Conservation (phyloP, 2,888 invertebrate species). For the Caenorhabditis becei region DNA sequence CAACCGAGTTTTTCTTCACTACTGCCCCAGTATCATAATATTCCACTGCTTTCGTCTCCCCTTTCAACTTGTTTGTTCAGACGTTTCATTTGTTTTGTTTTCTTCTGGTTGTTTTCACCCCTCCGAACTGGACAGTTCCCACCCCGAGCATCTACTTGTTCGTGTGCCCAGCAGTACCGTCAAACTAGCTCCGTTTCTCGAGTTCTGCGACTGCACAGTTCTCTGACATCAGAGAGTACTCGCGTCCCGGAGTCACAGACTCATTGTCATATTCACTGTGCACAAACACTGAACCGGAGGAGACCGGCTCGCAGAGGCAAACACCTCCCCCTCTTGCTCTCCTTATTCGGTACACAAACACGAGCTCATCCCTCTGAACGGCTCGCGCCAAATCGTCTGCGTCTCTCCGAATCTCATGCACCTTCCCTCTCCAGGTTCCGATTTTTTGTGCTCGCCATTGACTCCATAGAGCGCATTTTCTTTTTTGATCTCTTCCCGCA, state of each 20-base stretch:
- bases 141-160: neutral
- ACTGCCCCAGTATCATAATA: neutral
- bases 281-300: constrained; percentile 24
- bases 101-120: neutral
- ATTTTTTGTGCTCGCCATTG: constrained; percentile 30
- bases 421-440: constrained; percentile 5
- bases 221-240: neutral
- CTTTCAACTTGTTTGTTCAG: constrained; percentile 2
- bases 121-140: neutral
- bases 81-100: neutral
- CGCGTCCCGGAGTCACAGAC: constrained; percentile 28
- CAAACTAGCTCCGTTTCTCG: constrained; percentile 36
- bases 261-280: constrained; percentile 46
- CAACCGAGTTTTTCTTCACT: constrained; percentile 5
- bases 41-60: neutral
- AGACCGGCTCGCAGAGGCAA: constrained; percentile 52
- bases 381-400: constrained; percentile 27
- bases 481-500: constrained; percentile 12
- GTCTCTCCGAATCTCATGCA: constrained; percentile 17
- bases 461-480: constrained; percentile 22
- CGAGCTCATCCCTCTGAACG: constrained; percentile 41
- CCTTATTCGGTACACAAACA: constrained; percentile 66
- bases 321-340: constrained; percentile 40
- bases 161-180: constrained; percentile 8
- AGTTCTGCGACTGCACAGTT: constrained; percentile 45